phyloP scores from a whole-genome alignment of 2,888 invertebrate species.

The Nemotelus nigrinus region DNA sequence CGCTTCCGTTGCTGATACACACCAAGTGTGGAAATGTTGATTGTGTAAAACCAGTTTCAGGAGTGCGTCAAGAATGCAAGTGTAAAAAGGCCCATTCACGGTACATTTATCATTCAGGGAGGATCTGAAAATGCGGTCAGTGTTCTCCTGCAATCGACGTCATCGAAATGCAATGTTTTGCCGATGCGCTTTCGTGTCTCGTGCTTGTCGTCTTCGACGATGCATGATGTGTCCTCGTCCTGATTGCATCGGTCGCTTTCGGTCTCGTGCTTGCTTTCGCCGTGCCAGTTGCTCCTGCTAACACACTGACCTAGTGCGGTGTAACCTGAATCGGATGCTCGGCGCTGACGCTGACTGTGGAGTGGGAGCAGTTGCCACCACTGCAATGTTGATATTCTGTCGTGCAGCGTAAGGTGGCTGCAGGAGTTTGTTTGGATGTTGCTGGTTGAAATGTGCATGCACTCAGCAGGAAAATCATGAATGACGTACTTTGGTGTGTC shows the following conservation, averaged over 20 bases:
- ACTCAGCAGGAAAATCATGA: conserved; percentile 34
- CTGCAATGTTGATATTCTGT: conserved; percentile 19
- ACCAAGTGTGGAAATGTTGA: too few species aligned
- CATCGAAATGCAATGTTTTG: conserved; percentile 25
- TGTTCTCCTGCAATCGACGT: conserved; percentile 41
- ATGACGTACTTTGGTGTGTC: conserved; percentile 47
- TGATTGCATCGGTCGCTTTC: conserved; percentile 26
- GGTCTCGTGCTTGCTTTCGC: conserved; percentile 11
- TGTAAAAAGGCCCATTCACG: too few species aligned
- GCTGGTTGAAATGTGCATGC: conserved; percentile 5
- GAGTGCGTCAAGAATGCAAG: too few species aligned
- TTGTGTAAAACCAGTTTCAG: too few species aligned
- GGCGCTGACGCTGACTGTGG: neutral
- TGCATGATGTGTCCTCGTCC: neutral
- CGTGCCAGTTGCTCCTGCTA: conserved; percentile 55
- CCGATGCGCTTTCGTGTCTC: neutral
- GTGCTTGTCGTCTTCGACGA: neutral
- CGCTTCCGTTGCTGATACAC: too few species aligned
- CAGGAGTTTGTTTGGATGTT: conserved; percentile 1
- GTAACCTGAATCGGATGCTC: conserved; percentile 49
- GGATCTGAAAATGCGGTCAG: conserved; percentile 27
- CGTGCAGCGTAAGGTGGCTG: neutral
- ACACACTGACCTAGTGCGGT: conserved; percentile 63
- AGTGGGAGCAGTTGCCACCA: neutral
- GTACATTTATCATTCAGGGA: conserved; percentile 3